Percentiles rank a stretch among this genome's conserved stretches.
Conservation (phyloP, 2,797 vertebrate genomes). For the Manis crassicaudata region DNA sequence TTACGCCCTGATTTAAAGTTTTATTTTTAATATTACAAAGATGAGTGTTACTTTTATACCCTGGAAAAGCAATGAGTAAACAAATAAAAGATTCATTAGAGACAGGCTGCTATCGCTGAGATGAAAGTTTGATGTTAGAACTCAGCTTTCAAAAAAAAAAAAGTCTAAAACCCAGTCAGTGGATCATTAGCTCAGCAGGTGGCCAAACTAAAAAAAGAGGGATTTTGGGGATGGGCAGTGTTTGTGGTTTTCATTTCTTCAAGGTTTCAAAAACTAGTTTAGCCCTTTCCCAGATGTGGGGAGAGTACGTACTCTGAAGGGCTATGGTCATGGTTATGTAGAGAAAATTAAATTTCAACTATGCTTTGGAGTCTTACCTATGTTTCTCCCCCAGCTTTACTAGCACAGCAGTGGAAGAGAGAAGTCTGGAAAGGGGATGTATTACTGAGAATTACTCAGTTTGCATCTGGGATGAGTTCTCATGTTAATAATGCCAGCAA, state of each 20-base stretch:
- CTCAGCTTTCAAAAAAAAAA: constrained; percentile 78
- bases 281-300: constrained; percentile 74
- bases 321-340: constrained; percentile 66
- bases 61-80: constrained; percentile 85
- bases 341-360: constrained; percentile 73
- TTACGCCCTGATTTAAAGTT: constrained; percentile 77
- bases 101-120: constrained; percentile 82
- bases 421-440: not conserved
- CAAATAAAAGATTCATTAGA: constrained; percentile 90
- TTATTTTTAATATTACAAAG: constrained; percentile 80
- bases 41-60: constrained; percentile 85
- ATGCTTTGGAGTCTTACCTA: constrained; percentile 57
- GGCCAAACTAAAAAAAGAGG: constrained; percentile 59
- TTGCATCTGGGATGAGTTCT: not conserved
- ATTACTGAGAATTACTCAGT: not conserved
- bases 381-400: constrained; percentile 3
- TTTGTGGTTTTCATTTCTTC: constrained; percentile 81
- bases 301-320: constrained; percentile 62
- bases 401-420: not conserved
- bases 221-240: constrained; percentile 64
- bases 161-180: constrained; percentile 82
- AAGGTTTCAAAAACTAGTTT: constrained; percentile 78
- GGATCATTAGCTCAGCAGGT: constrained; percentile 85
- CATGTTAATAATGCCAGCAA: not conserved
- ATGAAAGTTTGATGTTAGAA: constrained; percentile 85